Base-by-base conservation (phyloP, 2,888 invertebrate species). In the Drosophila percnosoma region DNA sequence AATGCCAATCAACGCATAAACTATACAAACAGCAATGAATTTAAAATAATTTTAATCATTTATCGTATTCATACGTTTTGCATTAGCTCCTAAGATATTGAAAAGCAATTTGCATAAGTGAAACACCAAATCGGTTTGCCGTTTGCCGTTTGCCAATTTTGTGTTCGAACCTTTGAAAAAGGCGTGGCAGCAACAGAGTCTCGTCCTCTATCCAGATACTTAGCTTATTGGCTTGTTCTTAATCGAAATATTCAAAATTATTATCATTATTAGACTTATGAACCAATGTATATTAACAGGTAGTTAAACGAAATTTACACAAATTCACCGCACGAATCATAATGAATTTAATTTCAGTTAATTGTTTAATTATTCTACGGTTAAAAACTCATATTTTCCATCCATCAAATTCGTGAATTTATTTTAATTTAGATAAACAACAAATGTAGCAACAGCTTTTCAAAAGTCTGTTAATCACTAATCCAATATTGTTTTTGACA, bases 91-190 rank as follows among this genome's bases (percentile, higher is more conserved):
- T 64, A 71, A 72, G 70, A 69, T 36, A 55, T 45, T 31, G 10
- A 31, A 21, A 61, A 70, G 62, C 36, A 70, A 61, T 34, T 48
- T 38, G 60, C 40, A 31, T 8, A 21, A 45, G 34, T 36, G 33
- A 15, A 53, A 31, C 38, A 42, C 38, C 48, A 70, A 52, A 45
- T 57, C 40, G 55, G 45, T 38, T 68, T 73, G 73, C 54, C 53
- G 45, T 38, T 68, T 73, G 73, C 54, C 53, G 73, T 75, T 53
- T 38, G 69, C 76, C 84, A 78, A 71, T 52, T 59, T 80, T 84
- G 83, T 82, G 82, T 83, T 84, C 80, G 70, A 58, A 63, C 68
- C 73, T 83, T 83, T 82, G 18, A 45, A 73, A 83, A 81, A 81
- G 76, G 78, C 73, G 74, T 71, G 67, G 66, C 51, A 58, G 62